A percentile compares a stretch with the other conserved stretches of the same genome.
Conservation (phyloP, 2,113 vertebrate genomes). For the Todiramphus saurophagus region DNA sequence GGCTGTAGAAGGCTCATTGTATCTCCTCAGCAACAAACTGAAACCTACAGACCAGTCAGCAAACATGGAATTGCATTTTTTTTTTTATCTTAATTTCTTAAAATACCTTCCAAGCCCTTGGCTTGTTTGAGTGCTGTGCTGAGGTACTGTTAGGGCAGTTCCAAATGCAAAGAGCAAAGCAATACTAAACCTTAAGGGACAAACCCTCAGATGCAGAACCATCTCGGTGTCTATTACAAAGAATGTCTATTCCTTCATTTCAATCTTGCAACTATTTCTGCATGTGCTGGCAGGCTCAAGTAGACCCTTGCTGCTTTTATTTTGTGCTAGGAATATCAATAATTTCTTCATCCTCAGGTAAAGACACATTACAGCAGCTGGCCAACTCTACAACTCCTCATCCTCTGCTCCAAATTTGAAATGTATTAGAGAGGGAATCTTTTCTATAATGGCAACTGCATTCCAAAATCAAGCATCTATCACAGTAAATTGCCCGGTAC, state of each 20-base stretch:
- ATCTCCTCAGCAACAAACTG: background rate
- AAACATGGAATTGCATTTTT: background rate
- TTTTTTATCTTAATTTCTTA: background rate
- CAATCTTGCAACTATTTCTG: background rate
- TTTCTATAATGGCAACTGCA: background rate
- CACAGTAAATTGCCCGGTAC: background rate
- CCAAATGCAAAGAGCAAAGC: background rate
- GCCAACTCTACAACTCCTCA: background rate
- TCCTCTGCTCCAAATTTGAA: background rate
- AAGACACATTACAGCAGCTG: background rate
- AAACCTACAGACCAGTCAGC: background rate
- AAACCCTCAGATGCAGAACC: background rate
- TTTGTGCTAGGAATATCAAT: background rate
- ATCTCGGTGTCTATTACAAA: background rate
- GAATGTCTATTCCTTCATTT: background rate
- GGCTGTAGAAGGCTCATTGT: accelerated
- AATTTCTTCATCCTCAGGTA: background rate
- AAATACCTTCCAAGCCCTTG: background rate
- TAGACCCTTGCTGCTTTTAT: background rate
- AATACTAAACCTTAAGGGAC: background rate
- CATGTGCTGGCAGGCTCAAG: background rate
- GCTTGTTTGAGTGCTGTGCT: background rate
- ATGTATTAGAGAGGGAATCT: background rate
- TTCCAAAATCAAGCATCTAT: background rate
- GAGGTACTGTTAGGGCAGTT: background rate